Evolutionary conservation across 2,113 vertebrate genomes (phyloP), one percentile per base, ranked within the genome.

Genomic region (Oxygymnocypris stewartii): DNA sequence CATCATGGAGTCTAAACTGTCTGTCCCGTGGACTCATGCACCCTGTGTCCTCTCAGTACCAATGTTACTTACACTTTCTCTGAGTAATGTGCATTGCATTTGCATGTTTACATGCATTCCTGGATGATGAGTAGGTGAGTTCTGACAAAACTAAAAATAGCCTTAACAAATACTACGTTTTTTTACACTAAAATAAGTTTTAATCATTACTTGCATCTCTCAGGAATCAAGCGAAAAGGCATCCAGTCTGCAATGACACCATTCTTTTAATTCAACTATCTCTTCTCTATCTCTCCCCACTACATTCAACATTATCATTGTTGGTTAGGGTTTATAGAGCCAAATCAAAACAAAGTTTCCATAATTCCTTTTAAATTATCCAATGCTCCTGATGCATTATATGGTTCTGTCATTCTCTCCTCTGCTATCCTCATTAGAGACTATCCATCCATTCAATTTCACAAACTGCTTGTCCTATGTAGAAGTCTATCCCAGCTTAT

Each of bases 1-100:
- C 42, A 74, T 82, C 59, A 42, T 42, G n/a, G 61, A 79, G 82
- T 73, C 25, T 25, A 84, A 49, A 79, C 77, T 23, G 42, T 67
- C 71, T 73, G 49, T 14, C 28, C 31, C 8, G 23, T 65, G 57
- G 79, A 65, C 74, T 47, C 42, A 76, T 76, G 74, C 6, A 47
- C 13, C 74, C 47, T 76, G 74, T 76, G n/a, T 49, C 73, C 3
- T 42, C 40, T 76, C 40, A 28, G 23, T 47, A 49, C 40, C 42
- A 28, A 28, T 49, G 74, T 28, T 28, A 47, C 73, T 47, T 47
- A 9, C n/a, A 76, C 74, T 47, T 47, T 2, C 73, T 76, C 42
- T 3, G 42, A 47, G 42, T 25, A 76, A 75, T 16, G 42, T 76
- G 73, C 12, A 47, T 49, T 47, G 73, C 42, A n/a, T 76, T 76